Conservation (phyloP, 2,797 vertebrate genomes). For the Rhinophrynus dorsalis region DNA sequence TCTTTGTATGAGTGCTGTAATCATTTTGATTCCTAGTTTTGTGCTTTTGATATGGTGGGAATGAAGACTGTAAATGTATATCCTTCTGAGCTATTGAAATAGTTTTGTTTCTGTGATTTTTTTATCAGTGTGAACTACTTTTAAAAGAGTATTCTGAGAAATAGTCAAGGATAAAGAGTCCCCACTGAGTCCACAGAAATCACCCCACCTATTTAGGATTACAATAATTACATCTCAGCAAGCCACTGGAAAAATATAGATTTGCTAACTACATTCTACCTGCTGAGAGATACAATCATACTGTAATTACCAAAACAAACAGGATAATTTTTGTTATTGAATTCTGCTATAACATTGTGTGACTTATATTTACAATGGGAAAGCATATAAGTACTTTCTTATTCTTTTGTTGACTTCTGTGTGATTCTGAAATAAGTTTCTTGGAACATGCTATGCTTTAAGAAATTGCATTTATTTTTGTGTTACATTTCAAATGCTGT, state of each 20-base stretch:
- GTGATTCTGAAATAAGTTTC: not conserved
- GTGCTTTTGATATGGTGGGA: not conserved
- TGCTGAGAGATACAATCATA: conserved; percentile 34
- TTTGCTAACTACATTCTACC: conserved; percentile 42
- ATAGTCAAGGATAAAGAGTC: conserved; percentile 6
- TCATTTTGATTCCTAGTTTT: not conserved
- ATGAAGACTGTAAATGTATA: not conserved
- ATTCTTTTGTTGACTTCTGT: conserved; percentile 3
- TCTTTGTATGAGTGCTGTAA: too few species aligned
- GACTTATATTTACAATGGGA: conserved; percentile 12
- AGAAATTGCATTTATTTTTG: not conserved
- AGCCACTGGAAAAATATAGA: conserved; percentile 44
- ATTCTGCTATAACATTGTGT: conserved; percentile 7
- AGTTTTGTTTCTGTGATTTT: conserved; percentile 9
- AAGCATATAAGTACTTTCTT: conserved; percentile 13
- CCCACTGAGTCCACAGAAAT: conserved; percentile 26
- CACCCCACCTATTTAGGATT: conserved; percentile 33
- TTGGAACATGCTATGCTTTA: not conserved
- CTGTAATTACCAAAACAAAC: conserved; percentile 40
- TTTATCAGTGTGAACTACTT: conserved; percentile 5
- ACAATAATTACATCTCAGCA: conserved; percentile 42
- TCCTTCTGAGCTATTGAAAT: too few species aligned
- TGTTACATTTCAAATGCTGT: too few species aligned
- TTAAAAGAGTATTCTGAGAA: not conserved
- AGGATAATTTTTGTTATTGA: conserved; percentile 24